Conservation (phyloP, 1,140 invertebrate genomes). For the Carposina sasakii region DNA sequence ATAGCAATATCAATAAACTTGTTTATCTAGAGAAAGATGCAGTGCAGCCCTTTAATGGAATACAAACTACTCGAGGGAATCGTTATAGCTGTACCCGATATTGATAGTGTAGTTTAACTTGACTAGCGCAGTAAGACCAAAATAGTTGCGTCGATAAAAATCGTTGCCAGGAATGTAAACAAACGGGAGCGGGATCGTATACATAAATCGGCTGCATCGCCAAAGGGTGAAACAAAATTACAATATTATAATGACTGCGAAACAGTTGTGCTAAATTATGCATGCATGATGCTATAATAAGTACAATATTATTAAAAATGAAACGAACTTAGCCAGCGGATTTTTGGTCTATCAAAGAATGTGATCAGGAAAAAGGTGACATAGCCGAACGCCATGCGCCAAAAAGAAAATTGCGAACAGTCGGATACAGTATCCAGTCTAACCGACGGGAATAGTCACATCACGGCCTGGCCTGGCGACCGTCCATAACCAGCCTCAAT, state of each 20-base stretch:
- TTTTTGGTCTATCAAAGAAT: too few relatives aligned
- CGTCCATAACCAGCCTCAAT: slow-evolving; percentile 45
- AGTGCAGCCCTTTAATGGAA: slow-evolving; percentile 29
- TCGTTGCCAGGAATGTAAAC: slow-evolving; percentile 25
- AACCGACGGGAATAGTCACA: slow-evolving; percentile 68
- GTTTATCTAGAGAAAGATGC: slow-evolving; percentile 36
- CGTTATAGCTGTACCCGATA: too few relatives aligned
- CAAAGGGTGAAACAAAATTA: slow-evolving; percentile 19
- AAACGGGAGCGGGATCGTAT: slow-evolving; percentile 21
- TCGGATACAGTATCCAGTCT: slow-evolving; percentile 48
- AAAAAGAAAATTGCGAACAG: slow-evolving; percentile 40
- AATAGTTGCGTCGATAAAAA: too few relatives aligned
- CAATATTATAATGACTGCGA: slow-evolving; percentile 13
- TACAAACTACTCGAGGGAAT: too few relatives aligned
- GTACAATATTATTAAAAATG: too few relatives aligned
- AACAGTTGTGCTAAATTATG: too few relatives aligned
- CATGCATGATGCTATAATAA: too few relatives aligned
- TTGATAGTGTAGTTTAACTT: too few relatives aligned
- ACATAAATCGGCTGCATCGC: slow-evolving; percentile 13
- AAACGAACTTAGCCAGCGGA: too few relatives aligned
- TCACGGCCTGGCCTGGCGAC: slow-evolving; percentile 60
- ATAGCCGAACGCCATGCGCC: slow-evolving; percentile 43
- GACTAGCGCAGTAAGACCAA: too few relatives aligned
- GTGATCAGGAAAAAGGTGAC: slow-evolving; percentile 35
- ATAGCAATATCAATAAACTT: slow-evolving; percentile 39